phyloP scores from a whole-genome alignment of 2,888 invertebrate genomes.

The Watsonalla cultraria region DNA sequence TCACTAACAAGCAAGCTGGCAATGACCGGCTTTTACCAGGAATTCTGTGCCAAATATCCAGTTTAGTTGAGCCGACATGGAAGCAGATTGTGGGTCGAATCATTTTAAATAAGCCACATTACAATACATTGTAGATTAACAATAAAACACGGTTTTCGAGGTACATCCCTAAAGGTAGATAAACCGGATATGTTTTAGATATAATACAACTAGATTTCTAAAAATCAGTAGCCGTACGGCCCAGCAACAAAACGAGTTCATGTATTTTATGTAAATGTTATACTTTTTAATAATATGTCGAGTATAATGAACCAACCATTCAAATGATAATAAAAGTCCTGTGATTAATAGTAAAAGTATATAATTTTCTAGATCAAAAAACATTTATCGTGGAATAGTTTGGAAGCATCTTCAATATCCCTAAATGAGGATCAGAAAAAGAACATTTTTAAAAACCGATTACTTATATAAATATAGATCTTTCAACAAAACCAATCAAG shows the following conservation, averaged over 20 bases:
- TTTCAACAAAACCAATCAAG: too few relatives aligned
- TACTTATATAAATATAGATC: too few relatives aligned
- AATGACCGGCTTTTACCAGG: slow-evolving; percentile 32
- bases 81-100: slow-evolving; percentile 1
- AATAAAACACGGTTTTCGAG: background rate
- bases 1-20: slow-evolving; percentile 26
- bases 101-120: background rate
- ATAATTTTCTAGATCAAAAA: too few relatives aligned
- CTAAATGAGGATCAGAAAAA: too few relatives aligned
- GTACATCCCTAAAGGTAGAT: background rate
- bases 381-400: too few relatives aligned
- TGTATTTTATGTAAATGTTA: background rate
- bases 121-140: background rate
- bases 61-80: slow-evolving; percentile 23
- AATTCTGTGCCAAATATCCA: slow-evolving; percentile 20
- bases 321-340: too few relatives aligned
- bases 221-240: background rate
- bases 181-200: background rate
- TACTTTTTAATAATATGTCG: background rate
- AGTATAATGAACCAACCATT: background rate
- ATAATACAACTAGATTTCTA: background rate
- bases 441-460: too few relatives aligned
- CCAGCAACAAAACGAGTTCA: background rate
- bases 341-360: too few relatives aligned
- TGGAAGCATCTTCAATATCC: too few relatives aligned